Percentiles rank a stretch among this genome's conserved stretches.
Conservation (phyloP, 2,113 vertebrate genomes). For the Pseudorectes ferrugineus region DNA sequence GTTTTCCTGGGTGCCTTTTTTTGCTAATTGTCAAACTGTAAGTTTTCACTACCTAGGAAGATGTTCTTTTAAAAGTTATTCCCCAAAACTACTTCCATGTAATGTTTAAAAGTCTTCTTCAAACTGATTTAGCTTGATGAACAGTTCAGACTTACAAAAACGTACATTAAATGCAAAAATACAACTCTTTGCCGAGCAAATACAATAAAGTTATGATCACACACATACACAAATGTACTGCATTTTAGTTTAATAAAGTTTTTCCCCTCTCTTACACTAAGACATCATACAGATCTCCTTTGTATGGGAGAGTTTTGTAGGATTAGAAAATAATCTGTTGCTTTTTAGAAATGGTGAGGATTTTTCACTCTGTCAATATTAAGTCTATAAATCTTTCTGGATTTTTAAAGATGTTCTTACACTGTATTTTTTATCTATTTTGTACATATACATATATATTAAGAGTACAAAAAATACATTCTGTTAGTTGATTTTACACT, state of each 20-base stretch:
- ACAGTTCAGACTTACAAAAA: background rate
- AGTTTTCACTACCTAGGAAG: background rate
- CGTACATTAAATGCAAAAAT: background rate
- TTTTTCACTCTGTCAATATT: background rate
- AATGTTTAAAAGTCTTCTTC: background rate
- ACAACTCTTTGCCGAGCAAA: background rate
- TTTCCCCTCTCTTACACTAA: background rate
- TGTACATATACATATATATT: background rate
- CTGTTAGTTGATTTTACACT: background rate
- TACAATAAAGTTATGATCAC: background rate
- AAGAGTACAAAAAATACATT: background rate
- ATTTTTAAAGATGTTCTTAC: background rate
- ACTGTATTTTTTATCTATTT: background rate
- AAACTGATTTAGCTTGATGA: background rate
- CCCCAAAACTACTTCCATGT: background rate
- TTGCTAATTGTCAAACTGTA: background rate
- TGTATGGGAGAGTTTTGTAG: background rate
- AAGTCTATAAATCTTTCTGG: background rate
- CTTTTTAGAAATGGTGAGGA: background rate
- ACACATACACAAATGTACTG: background rate
- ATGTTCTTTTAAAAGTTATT: background rate
- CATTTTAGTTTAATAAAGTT: background rate
- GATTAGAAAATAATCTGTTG: background rate
- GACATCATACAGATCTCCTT: background rate
- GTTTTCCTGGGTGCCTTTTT: background rate